Base-by-base conservation (phyloP, 2,888 invertebrate genomes). In the Diarsia dahlii region DNA sequence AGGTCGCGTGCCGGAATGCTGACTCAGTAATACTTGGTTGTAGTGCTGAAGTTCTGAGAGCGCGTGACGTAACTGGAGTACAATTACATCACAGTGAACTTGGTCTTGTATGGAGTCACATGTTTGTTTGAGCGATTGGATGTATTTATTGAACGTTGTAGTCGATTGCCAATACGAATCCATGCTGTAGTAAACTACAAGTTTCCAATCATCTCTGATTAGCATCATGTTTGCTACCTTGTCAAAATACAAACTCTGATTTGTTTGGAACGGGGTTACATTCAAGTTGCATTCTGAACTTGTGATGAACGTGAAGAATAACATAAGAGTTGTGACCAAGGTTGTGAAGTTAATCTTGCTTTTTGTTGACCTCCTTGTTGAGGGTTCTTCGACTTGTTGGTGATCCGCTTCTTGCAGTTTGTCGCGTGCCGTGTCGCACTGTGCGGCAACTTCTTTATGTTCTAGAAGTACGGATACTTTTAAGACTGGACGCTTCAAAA, bases 21-120 rank as follows among this genome's bases (percentile, higher is more conserved):
- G 66, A 52, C 66, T 52, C 10, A 39, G 28, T 10, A 66, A 39
- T 13, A 66, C 28, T 34, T 52, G 52, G 34, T 66, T 52, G 52
- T 66, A 66, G 52, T 66, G 52, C 66, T 66, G 34, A 6, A 66
- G 66, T 66, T 66, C 66, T 20, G 52, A 66, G 52, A 66, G 52
- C 39, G 52, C 66, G 58, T 69, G 69, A 69, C 69, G 69, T 45
- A 69, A 3, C 20, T 69, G 69, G 18, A 23, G 52, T 69, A 69
- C 15, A 3, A 69, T 58, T 10, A 58, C 45, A 18, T 69, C 69
- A 46, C 69, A 69, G 45, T 69, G 69, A 45, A 56, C 56, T 69
- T 46, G 54, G 45, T 9, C 45, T 45, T 45, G 28, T 62, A 56
- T 62, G 23, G 28, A 15, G 18, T 48, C 64, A 65, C 48, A 65